Base-by-base conservation (phyloP, 2,113 vertebrate genomes). In the Microcebus ravelobensis region DNA sequence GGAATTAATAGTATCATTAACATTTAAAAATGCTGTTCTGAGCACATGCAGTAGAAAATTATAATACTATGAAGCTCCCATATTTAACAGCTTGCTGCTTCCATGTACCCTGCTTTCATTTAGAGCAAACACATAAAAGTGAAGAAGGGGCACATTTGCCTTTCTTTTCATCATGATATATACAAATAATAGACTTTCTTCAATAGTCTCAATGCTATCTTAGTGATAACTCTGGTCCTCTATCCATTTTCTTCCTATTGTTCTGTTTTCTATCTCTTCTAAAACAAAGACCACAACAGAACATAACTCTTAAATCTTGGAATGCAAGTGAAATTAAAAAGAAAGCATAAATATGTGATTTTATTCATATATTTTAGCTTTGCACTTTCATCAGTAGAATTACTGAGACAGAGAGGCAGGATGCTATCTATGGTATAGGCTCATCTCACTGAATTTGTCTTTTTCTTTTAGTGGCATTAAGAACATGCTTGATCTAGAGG, bases 1-100 rank as follows among this genome's bases (percentile, higher is more conserved):
- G 74, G 79, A 85, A 96, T 94, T 91, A 97, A 96, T 93, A 74
- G 63, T 90, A 42, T 68, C 87, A 91, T 95, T 95, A 97, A 92
- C 90, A 94, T 95, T 96, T 96, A 11, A 55, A 93, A 87, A 71
- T 74, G 57, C 92, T 71, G 25, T 91, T 96, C 70, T 90, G 92
- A 91, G 79, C 57, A 82, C 63, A 86, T 25, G 12, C 48, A 67
- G n/a, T 61, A 82, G 91, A 95, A 96, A 95, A 94, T 88, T 91
- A 52, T 48, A 74, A 85, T 67, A 80, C 79, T 23, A 55, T 34
- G 71, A 81, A 31, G 21, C n/a, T 71, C 71, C n/a, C 59, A 17
- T 68, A 81, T 73, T 84, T 67, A 96, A 73, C 61, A 93, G 52
- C 52, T 90, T n/a, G 23, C 25, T 76, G 93, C 59, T 94, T 93